Base-by-base conservation (phyloP, 2,113 vertebrate genomes). In the Engystomops pustulosus region DNA sequence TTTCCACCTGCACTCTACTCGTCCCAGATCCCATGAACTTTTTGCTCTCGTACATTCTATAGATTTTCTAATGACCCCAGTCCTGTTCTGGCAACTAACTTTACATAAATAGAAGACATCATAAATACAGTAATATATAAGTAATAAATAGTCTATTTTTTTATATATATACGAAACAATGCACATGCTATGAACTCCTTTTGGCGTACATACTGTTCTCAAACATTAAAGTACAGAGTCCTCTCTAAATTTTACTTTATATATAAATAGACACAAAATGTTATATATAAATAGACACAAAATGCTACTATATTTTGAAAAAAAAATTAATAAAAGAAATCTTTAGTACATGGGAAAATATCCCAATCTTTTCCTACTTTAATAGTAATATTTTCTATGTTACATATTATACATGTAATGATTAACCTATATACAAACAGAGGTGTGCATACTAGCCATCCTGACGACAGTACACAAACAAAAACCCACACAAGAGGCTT, bases 381-480 rank as follows among this genome's bases (percentile, higher is more conserved):
- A 14, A 77, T 58, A 23, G 6, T 12, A 12, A 10, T 38, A 23
- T 38, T 58, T 55, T 38, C 32, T 78, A 18, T 58, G 12, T 58
- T 32, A 60, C 51, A n/a, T n/a, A n/a, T 53, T 41, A 78, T 78
- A 36, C 75, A 27, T 78, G 34, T 78, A 78, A 78, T 78, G 32
- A 78, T 78, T 78, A 78, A 78, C 75, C 75, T 60, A 78, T 78
- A 58, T 41, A 58, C 75, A 78, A 78, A 78, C 75, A 78, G 34
- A 78, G 75, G 75, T 60, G 55, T 23, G 75, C 51, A 78, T 27
- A 38, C 51, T 60, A 58, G 75, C 51, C 75, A 78, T 60, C 75
- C 75, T 78, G 75, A 78, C 51, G 75, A 60, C 75, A 58, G 32
- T 58, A 77, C 51, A 77, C 74, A 58, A 77, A 77, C 74, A 77